These are phyloP conservation scores for Sapayoa aenigma DNA, from an alignment of 2,113 vertebrate species.

Conservation along the genomic window DNA sequence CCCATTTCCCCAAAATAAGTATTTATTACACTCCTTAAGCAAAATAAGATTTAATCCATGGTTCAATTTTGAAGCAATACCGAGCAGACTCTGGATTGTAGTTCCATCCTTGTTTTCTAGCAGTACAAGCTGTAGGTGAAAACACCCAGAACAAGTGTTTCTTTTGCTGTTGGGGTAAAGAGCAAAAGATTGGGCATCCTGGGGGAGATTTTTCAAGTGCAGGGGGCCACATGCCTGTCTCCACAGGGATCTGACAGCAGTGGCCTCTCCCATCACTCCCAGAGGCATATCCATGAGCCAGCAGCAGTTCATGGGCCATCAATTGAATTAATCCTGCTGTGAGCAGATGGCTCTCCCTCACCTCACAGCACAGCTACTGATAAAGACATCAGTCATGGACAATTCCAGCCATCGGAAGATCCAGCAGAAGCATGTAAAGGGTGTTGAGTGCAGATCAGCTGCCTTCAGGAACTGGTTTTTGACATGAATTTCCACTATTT, in stretches of 20 bases:
- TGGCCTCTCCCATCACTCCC: background rate
- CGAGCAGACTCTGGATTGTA: background rate
- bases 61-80: background rate
- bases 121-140: background rate
- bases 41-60: background rate
- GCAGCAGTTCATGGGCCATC: background rate
- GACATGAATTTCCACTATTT: background rate
- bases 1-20: background rate
- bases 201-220: background rate
- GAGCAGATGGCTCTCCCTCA: constrained; percentile 40
- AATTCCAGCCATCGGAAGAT: background rate
- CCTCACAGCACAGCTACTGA: background rate
- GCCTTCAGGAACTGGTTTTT: background rate
- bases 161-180: background rate
- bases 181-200: background rate
- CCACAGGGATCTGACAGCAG: background rate
- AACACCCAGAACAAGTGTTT: background rate
- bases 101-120: background rate
- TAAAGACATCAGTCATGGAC: constrained; percentile 22
- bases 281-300: background rate
- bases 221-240: background rate
- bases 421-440: background rate
- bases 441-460: background rate
- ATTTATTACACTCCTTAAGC: constrained; percentile 4
- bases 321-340: background rate